Evolutionary conservation across 2,797 vertebrate genomes (phyloP).

Genomic region (Hozukius guyotensis): DNA sequence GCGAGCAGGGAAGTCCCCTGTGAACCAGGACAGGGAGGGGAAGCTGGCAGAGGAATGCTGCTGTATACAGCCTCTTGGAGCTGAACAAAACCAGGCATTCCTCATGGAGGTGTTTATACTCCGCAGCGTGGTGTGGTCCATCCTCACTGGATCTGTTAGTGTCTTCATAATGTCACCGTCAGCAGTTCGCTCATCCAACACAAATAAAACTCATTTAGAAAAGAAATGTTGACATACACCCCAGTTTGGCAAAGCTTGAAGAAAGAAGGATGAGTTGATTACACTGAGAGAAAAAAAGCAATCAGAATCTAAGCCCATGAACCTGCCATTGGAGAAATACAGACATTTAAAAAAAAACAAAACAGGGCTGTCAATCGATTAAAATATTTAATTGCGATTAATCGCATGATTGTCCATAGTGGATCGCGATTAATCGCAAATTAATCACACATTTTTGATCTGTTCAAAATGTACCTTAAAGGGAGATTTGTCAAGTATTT

Average conservation of each 20-base stretch:
- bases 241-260: background rate
- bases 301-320: background rate
- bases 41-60: constrained; percentile 65
- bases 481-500: too few relatives aligned
- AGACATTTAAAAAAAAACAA: too few relatives aligned
- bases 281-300: background rate
- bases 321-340: background rate
- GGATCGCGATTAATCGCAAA: too few relatives aligned
- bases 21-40: constrained; percentile 61
- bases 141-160: constrained; percentile 43
- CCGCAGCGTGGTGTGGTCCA: constrained; percentile 57
- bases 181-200: constrained; percentile 44
- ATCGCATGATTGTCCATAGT: too few relatives aligned
- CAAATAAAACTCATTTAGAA: constrained; percentile 27
- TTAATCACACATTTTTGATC: too few relatives aligned
- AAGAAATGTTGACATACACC: background rate
- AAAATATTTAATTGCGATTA: too few relatives aligned
- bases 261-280: background rate
- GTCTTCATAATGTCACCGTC: constrained; percentile 36
- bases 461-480: too few relatives aligned
- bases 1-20: constrained; percentile 54
- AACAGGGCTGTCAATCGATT: too few relatives aligned
- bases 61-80: constrained; percentile 56
- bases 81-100: constrained; percentile 77
- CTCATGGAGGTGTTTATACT: constrained; percentile 74